These are phyloP conservation scores for Dicyrtoma fusca DNA, from an alignment of 2,888 invertebrate genomes.

Conservation along the genomic window DNA sequence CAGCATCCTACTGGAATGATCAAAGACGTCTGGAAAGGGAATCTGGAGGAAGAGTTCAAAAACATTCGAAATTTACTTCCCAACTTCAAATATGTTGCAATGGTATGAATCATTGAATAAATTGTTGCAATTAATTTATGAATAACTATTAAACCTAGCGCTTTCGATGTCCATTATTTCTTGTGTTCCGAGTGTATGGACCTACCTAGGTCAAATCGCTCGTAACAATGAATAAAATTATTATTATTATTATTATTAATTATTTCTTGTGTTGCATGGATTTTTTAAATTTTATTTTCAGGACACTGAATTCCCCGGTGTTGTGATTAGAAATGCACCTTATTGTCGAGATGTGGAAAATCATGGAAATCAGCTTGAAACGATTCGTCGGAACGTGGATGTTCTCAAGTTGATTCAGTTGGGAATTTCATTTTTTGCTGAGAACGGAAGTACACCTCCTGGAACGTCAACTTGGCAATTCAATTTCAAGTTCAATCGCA, in stretches of 20 bases:
- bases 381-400: slow-evolving; percentile 64
- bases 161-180: too few relatives aligned
- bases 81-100: slow-evolving; percentile 67
- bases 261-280: neutral
- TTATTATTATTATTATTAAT: neutral
- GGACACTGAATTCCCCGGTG: slow-evolving; percentile 58
- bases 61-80: slow-evolving; percentile 78
- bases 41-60: slow-evolving; percentile 94
- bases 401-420: slow-evolving; percentile 65
- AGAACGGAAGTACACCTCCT: slow-evolving; percentile 61
- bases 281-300: neutral
- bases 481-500: slow-evolving; percentile 65
- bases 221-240: too few relatives aligned
- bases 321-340: slow-evolving; percentile 60
- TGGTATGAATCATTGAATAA: slow-evolving; percentile 55
- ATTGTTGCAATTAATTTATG: neutral
- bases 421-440: slow-evolving; percentile 64
- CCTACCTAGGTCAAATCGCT: too few relatives aligned
- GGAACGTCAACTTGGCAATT: slow-evolving; percentile 64
- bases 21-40: slow-evolving; percentile 92
- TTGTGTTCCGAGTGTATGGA: too few relatives aligned
- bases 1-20: neutral
- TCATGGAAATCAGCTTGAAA: slow-evolving; percentile 58
- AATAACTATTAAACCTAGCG: too few relatives aligned
- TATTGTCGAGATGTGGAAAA: too few relatives aligned